Conservation (phyloP, 2,888 invertebrate genomes). For the Coecobrya sp. region DNA sequence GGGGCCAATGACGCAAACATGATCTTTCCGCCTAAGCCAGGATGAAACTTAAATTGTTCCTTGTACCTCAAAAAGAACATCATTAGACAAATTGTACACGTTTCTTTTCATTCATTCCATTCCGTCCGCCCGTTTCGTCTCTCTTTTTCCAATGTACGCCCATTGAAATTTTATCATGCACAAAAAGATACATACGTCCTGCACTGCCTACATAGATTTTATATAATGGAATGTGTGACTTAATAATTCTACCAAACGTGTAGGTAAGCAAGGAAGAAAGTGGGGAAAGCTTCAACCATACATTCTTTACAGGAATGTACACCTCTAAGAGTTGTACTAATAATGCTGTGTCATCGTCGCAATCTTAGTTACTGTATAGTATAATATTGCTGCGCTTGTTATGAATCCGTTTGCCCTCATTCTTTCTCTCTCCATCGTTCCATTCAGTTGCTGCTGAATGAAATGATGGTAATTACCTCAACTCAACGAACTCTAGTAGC, state of each 20-base stretch:
- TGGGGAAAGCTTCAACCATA: too few relatives aligned
- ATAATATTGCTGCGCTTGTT: background rate
- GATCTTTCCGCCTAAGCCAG: too few relatives aligned
- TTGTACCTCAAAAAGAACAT: background rate
- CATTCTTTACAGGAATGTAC: too few relatives aligned
- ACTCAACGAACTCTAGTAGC: slow-evolving; percentile 11
- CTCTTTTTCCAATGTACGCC: background rate
- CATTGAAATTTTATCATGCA: background rate
- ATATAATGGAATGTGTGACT: slow-evolving; percentile 45
- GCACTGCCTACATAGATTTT: too few relatives aligned
- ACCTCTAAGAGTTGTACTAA: too few relatives aligned
- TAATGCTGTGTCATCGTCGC: too few relatives aligned
- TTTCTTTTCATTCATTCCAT: background rate
- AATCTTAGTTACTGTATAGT: background rate
- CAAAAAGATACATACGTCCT: background rate
- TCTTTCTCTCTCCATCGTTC: background rate
- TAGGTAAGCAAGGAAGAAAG: too few relatives aligned
- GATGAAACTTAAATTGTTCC: background rate
- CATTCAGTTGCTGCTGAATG: slow-evolving; percentile 36
- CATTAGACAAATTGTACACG: background rate
- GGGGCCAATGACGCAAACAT: too few relatives aligned
- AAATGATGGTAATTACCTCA: slow-evolving; percentile 76
- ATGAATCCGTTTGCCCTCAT: slow-evolving; percentile 37
- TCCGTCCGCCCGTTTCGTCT: background rate
- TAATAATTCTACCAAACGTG: slow-evolving; percentile 63